phyloP scores from a whole-genome alignment of 2,113 vertebrate species.

The Mesocricetus auratus region DNA sequence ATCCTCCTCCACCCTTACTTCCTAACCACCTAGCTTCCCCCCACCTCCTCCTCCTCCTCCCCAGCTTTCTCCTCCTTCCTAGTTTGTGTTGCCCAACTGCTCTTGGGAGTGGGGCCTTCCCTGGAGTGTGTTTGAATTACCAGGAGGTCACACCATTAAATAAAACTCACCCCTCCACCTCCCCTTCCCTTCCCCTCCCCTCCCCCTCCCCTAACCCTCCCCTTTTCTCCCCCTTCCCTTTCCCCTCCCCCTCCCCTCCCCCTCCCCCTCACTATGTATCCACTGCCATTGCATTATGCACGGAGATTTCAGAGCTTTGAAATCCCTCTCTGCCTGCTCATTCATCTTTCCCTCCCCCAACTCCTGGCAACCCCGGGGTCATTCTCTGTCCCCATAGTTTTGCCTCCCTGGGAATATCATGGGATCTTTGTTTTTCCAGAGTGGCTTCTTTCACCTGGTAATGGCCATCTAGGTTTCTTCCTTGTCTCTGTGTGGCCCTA shows the following conservation, averaged over 20 bases:
- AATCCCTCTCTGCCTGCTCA: not conserved
- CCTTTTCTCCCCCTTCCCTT: too few relatives aligned
- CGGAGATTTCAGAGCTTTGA: not conserved
- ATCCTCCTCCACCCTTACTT: not conserved
- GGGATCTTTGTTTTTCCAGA: not conserved
- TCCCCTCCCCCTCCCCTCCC: too few relatives aligned
- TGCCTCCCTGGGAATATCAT: not conserved
- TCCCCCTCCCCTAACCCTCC: not conserved
- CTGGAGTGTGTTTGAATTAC: not conserved
- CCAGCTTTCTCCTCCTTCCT: not conserved
- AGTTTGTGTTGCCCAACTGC: not conserved
- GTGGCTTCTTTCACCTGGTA: not conserved
- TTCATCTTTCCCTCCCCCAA: too few relatives aligned
- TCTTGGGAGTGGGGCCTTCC: not conserved
- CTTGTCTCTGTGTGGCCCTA: not conserved
- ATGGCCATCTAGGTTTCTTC: not conserved
- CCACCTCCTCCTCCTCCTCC: not conserved
- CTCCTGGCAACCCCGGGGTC: not conserved
- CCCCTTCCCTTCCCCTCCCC: too few relatives aligned
- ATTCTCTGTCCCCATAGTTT: too few relatives aligned
- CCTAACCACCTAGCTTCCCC: not conserved
- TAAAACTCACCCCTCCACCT: not conserved
- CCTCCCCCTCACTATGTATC: too few relatives aligned
- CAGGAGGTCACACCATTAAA: not conserved
- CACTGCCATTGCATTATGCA: too few relatives aligned